Percentiles rank a stretch among this genome's conserved stretches.
Evolutionary conservation across 2,113 vertebrate genomes (phyloP).

Genomic region (Shinisaurus crocodilurus): DNA sequence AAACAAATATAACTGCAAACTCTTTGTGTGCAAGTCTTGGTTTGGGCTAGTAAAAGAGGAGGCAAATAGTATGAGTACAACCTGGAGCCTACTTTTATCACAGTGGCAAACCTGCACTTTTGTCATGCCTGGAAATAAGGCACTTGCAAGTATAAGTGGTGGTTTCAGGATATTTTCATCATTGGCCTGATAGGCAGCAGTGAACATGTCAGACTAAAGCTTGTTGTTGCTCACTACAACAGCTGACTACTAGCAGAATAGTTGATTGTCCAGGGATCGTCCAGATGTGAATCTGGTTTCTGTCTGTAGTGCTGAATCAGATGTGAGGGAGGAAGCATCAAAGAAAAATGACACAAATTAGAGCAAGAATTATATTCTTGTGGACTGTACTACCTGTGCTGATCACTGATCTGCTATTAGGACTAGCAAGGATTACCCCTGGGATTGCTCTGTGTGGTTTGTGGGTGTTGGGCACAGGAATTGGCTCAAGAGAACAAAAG

Average conservation of each 20-base stretch:
- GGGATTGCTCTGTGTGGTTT: background rate
- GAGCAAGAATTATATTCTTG: background rate
- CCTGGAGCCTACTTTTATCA: conserved; percentile 16
- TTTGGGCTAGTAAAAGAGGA: conserved; percentile 18
- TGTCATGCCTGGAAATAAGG: conserved; percentile 46
- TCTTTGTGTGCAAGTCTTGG: conserved; percentile 36
- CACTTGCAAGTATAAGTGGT: conserved; percentile 55
- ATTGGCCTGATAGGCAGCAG: conserved; percentile 64
- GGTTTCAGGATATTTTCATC: conserved; percentile 64
- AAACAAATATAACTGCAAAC: conserved; percentile 37
- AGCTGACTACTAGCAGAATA: conserved; percentile 70
- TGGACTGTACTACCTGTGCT: background rate
- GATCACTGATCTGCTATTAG: background rate
- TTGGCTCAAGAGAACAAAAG: background rate
- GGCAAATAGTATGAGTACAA: conserved; percentile 38
- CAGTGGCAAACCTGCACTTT: background rate
- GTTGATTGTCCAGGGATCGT: conserved; percentile 6
- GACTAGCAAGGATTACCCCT: background rate
- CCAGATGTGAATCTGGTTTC: background rate
- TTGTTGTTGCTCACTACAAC: conserved; percentile 67
- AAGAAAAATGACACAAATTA: background rate
- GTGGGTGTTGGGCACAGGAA: background rate
- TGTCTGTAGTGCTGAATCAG: background rate
- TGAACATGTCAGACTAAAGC: conserved; percentile 57
- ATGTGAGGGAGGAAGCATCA: background rate